Percentiles rank a stretch among this genome's conserved stretches.
Conservation (phyloP, 2,113 vertebrate species). For the Nyctereutes procyonoides region DNA sequence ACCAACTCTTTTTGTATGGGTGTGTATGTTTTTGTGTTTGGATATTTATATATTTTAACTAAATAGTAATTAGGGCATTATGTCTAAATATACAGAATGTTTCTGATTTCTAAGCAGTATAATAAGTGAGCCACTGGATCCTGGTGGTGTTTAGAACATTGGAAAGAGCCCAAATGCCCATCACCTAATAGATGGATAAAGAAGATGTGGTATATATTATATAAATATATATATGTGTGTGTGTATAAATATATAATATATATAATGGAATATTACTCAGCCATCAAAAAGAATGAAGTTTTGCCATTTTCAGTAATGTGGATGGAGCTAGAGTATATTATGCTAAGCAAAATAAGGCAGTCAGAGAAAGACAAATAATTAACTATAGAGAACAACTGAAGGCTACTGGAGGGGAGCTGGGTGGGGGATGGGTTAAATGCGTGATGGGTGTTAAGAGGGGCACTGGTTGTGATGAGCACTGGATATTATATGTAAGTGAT, state of each 20-base stretch:
- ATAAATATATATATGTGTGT: neutral
- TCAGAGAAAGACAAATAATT: neutral
- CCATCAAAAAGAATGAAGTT: neutral
- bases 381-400: neutral
- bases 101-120: conserved; percentile 12
- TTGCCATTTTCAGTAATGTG: neutral
- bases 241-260: neutral
- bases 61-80: neutral
- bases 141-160: neutral
- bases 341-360: neutral
- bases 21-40: neutral
- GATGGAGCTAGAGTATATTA: neutral
- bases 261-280: neutral
- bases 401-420: neutral
- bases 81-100: neutral
- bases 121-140: neutral
- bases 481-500: neutral
- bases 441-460: neutral
- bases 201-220: neutral
- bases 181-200: neutral
- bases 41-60: neutral
- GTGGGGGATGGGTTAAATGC: neutral
- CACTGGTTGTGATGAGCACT: neutral
- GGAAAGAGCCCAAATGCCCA: neutral
- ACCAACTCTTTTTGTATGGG: neutral